Percentiles rank a stretch among this genome's conserved stretches.
Conservation (phyloP, 2,888 invertebrate species). For the Deilephila porcellus region DNA sequence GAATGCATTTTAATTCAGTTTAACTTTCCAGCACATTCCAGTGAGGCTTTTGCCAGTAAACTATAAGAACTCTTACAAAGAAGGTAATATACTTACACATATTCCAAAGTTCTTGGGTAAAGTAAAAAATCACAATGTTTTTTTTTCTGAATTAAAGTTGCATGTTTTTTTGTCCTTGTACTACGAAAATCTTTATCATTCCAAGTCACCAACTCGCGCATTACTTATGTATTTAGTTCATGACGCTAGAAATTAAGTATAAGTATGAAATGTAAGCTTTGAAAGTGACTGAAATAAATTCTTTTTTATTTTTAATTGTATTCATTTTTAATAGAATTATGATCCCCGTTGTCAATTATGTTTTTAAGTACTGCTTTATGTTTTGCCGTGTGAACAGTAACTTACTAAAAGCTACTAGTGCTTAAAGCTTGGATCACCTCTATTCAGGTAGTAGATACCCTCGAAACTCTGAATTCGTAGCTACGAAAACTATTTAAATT, state of each 20-base stretch:
- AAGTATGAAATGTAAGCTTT: constrained; percentile 33
- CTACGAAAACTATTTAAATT: no score
- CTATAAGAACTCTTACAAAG: neutral
- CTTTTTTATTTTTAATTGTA: neutral
- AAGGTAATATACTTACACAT: neutral
- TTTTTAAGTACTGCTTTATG: no score
- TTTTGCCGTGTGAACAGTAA: no score
- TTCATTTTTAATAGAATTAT: neutral
- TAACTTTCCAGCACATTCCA: constrained; percentile 44
- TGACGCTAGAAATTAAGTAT: constrained; percentile 49
- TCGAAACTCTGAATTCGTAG: no score
- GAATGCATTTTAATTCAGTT: constrained; percentile 30
- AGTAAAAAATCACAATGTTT: neutral
- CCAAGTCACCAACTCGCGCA: constrained; percentile 42
- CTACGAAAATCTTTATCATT: constrained; percentile 45
- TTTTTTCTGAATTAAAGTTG: neutral
- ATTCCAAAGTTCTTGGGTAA: neutral
- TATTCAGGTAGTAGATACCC: no score
- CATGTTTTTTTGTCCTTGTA: constrained; percentile 1
- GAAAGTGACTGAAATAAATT: constrained; percentile 10
- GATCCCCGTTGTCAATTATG: neutral
- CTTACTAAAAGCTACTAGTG: no score
- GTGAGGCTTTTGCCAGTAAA: constrained; percentile 25
- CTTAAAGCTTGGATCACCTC: no score
- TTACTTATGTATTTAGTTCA: constrained; percentile 47